Evolutionary conservation across 2,113 vertebrate genomes (phyloP), one percentile per base, ranked within the genome.

Genomic region (Prochilodus magdalenae): DNA sequence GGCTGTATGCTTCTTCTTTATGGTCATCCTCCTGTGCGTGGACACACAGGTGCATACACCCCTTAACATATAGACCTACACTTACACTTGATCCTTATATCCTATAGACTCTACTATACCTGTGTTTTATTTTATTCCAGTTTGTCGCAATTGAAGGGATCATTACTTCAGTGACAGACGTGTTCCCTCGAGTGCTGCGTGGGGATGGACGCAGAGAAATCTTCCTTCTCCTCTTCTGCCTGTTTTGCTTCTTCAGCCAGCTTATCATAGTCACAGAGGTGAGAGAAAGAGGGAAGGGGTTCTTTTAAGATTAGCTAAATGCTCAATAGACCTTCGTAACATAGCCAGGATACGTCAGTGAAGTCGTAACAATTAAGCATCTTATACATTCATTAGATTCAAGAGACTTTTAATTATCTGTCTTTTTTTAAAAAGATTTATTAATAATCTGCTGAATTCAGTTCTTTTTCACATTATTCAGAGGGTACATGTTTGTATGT

Each of bases 191-290:
- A 14, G 77, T 90, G 10, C 82, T 94, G 83, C 92, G 91, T 26
- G 87, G 77, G 73, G 0, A 81, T 0, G 89, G 92, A 29, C 83
- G 70, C 8, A 86, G 92, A 63, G 92, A 94, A 72, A 6, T 30
- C 14, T 88, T 93, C 26, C 90, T 95, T 29, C 77, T 94, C 33
- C 18, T 93, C 59, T 93, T 87, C 88, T 93, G 93, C 57, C 1
- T 92, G 4, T 59, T 57, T 18, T 94, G 92, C 44, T 94, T 94
- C 80, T 40, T 90, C 16, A 74, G 51, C 22, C 92, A 93, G 77
- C 65, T 95, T 0, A 5, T 92, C 81, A 92, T 94, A 90, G 57
- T 94, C 65, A 94, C 93, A 40, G 91, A 94, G 92, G 94, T 93
- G 22, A 55, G 51, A 55, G 51, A 55, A 13, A 55, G 51, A 49